phyloP scores from a whole-genome alignment of 2,797 vertebrate genomes.

The Kryptopterus vitreolus region DNA sequence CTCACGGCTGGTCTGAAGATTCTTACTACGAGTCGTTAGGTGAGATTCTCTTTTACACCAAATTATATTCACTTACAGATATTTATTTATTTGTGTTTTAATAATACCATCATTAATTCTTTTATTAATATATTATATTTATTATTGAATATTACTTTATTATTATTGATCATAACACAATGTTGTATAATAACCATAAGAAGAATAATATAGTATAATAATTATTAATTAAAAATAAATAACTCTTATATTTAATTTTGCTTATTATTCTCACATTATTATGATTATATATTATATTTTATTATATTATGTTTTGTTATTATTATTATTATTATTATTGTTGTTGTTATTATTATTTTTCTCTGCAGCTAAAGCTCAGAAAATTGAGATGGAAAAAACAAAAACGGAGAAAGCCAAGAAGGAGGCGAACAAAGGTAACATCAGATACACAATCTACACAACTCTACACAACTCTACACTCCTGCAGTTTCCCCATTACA shows the following conservation, averaged over 20 bases:
- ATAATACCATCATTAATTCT: neutral
- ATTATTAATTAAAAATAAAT: too few relatives aligned
- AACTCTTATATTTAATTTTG: too few relatives aligned
- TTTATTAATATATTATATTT: neutral
- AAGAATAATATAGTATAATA: too few relatives aligned
- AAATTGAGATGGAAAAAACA: conserved; percentile 97
- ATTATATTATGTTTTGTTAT: neutral
- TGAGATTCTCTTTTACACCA: conserved; percentile 52
- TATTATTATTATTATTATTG: neutral
- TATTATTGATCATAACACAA: too few relatives aligned
- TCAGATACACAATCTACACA: neutral
- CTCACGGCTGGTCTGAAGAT: conserved; percentile 97
- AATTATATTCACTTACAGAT: neutral
- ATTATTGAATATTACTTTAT: too few relatives aligned
- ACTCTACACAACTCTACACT: neutral
- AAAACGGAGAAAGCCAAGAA: conserved; percentile 98
- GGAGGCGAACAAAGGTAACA: conserved; percentile 92
- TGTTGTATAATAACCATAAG: too few relatives aligned
- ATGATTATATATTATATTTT: neutral
- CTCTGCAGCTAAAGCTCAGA: conserved; percentile 89
- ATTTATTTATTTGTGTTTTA: neutral
- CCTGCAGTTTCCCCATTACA: too few relatives aligned
- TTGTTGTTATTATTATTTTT: conserved; percentile 27
- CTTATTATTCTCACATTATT: too few relatives aligned
- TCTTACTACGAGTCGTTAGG: conserved; percentile 94